phyloP scores from a whole-genome alignment of 1,140 invertebrate species.

The Polypedilum pembai region DNA sequence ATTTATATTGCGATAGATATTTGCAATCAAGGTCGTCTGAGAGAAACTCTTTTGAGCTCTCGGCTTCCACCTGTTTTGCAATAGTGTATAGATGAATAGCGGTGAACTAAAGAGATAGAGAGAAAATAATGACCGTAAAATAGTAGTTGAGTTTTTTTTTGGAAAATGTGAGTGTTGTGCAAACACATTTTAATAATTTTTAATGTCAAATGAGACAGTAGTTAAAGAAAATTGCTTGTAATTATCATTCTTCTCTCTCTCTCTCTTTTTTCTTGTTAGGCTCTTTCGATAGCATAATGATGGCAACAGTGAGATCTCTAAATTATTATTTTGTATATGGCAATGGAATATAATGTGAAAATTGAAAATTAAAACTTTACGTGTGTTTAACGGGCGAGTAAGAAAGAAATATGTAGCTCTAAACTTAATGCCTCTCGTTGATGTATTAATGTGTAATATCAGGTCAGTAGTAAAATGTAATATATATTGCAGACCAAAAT shows the following conservation, averaged over 20 bases:
- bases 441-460: conserved; percentile 23
- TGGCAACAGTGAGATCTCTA: no score
- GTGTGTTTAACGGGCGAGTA: neutral
- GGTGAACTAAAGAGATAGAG: neutral
- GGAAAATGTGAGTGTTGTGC: conserved; percentile 3
- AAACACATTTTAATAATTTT: neutral
- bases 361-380: neutral
- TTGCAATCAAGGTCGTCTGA: neutral
- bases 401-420: no score
- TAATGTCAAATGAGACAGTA: no score
- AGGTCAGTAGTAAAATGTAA: conserved; percentile 25
- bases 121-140: neutral
- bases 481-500: neutral
- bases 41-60: neutral
- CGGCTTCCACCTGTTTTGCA: conserved; percentile 3
- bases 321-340: neutral
- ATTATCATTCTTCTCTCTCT: no score
- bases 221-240: no score
- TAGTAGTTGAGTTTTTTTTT: neutral
- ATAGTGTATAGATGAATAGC: neutral
- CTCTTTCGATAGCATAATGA: no score
- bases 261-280: no score
- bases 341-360: neutral
- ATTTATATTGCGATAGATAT: neutral
- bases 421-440: neutral